These are phyloP conservation scores for Falco cherrug DNA, from an alignment of 2,797 vertebrate species.

Conservation along the genomic window DNA sequence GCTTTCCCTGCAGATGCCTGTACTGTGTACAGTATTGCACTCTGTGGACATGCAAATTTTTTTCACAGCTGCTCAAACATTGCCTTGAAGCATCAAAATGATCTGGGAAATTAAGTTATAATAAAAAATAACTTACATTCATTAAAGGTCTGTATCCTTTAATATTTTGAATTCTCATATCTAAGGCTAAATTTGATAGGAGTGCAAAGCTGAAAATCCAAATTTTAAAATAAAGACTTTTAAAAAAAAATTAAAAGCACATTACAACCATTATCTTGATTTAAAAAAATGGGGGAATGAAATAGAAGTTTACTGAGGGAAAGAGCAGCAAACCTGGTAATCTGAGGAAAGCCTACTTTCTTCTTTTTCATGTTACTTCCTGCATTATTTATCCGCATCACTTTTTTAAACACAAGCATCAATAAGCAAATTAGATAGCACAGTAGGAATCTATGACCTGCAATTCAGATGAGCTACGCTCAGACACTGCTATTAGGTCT, in stretches of 20 bases:
- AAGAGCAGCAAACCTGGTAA: not conserved
- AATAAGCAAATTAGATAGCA: not conserved
- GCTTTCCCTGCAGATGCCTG: conserved; percentile 4
- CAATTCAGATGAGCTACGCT: not conserved
- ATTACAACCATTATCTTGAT: not conserved
- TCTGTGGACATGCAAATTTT: not conserved
- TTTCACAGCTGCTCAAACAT: conserved; percentile 26
- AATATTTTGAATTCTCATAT: not conserved
- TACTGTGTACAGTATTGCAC: not conserved
- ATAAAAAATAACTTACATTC: not conserved
- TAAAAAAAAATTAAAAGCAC: not conserved
- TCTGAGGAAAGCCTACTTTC: not conserved
- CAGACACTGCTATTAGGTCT: not conserved
- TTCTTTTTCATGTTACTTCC: not conserved
- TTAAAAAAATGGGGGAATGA: not conserved
- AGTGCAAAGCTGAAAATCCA: not conserved
- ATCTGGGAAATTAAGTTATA: conserved; percentile 11
- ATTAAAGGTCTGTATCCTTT: not conserved
- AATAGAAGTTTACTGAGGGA: not conserved
- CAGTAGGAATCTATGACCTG: not conserved
- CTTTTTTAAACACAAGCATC: not conserved
- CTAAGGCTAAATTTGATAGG: not conserved
- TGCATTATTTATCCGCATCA: not conserved
- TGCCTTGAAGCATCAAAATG: conserved; percentile 23
- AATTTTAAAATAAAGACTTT: not conserved